phyloP scores from a whole-genome alignment of 23 tunicate species.

The Diplosoma virens region DNA sequence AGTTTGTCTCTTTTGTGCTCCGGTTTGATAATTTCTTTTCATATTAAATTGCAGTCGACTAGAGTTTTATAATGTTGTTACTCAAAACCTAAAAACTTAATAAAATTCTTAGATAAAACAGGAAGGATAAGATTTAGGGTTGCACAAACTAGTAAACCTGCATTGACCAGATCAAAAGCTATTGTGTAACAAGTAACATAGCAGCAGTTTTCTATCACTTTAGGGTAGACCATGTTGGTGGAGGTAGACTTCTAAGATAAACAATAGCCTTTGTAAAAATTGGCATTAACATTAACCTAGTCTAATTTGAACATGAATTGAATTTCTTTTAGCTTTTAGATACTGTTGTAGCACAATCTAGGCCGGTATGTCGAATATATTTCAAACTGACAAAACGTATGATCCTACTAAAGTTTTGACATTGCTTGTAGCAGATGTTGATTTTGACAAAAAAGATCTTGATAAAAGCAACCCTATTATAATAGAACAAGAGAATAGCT shows the following conservation, averaged over 20 bases:
- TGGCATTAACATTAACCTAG: conserved; percentile 11
- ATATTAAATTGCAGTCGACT: no score
- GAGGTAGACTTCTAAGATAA: no score
- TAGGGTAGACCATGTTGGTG: no score
- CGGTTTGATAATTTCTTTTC: no score
- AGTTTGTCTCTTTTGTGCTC: no score
- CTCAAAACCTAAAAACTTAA: no score
- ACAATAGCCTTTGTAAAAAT: conserved; percentile 2
- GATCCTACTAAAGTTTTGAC: neutral
- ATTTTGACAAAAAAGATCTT: neutral
- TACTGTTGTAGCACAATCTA: conserved; percentile 26
- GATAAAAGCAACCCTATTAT: conserved; percentile 7
- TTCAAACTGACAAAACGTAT: neutral
- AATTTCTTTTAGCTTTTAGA: conserved; percentile 12
- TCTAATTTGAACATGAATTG: conserved; percentile 7
- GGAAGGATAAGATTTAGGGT: neutral
- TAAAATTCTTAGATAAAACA: no score
- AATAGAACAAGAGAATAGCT: conserved; percentile 2
- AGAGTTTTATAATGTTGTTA: no score
- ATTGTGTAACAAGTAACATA: conserved; percentile 9
- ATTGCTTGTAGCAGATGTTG: conserved; percentile 6
- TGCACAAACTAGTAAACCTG: neutral
- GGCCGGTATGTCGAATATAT: conserved; percentile 11
- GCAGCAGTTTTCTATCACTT: neutral
- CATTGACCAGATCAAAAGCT: conserved; percentile 9